Evolutionary conservation across 1,140 invertebrate genomes (phyloP), one percentile per base, ranked within the genome.

Genomic region (Campodea augens): DNA sequence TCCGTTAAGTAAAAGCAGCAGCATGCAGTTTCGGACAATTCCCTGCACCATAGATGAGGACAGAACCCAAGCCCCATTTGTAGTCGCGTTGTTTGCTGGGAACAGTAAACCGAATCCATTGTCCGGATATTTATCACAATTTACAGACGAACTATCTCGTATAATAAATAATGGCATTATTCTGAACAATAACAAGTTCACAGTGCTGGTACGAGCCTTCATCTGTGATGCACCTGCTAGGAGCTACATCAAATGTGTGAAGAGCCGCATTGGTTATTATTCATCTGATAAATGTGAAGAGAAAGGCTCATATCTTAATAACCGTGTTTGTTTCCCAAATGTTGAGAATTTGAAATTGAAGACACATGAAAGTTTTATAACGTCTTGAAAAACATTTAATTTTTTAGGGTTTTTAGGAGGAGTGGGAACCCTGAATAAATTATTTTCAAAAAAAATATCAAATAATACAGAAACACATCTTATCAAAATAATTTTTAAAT

Each of bases 211-310:
- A 12, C 38, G 48, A 5, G 23, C 38, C 25, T 37, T 52, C 10
- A 38, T 50, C 32, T 37, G 42, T 2, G 51, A 52, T 27, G 51
- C 49, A 25, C 51, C 51, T 25, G 51, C 51, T 1, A 13, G 49
- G 3, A 43, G 38, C 36, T 48, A 45, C 23, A 4, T 51, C 12
- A 48, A 48, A 38, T 24, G 19, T 20, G 19, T 27, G 12, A 44
- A 37, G 20, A 12, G 12, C 15, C 48, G 48, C 38, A 51, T 45
- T 36, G 49, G 41, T 13, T 50, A 50, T 25, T 43, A 45, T 32
- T 38, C 39, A 7, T 52, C 49, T 38, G 49, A 48, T 18, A 44
- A 43, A 25, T 52, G 48, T 32, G 12, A 43, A 12, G 18, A 24
- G 18, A 32, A 38, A 39, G 51, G 49, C n/a, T n/a, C n/a, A n/a